Evolutionary conservation across 2,113 vertebrate genomes (phyloP).

Genomic region (Callipepla squamata): DNA sequence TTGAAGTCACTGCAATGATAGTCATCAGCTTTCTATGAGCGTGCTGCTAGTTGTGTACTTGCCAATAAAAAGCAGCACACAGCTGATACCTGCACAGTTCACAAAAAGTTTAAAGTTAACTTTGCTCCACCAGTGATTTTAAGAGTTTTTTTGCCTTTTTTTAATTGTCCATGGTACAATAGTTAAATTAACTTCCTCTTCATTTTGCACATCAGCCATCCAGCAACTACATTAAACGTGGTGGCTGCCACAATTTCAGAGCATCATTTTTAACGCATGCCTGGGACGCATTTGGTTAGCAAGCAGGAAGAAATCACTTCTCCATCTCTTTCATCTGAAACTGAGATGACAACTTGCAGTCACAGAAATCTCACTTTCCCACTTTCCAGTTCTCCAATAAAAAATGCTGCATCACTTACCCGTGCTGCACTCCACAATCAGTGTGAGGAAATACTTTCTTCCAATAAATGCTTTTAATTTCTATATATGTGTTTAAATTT

Average conservation of each 20-base stretch:
- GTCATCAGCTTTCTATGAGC: neutral
- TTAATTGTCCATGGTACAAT: neutral
- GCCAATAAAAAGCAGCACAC: neutral
- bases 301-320: neutral
- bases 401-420: neutral
- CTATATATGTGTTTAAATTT: neutral
- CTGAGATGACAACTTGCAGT: neutral
- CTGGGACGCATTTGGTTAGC: neutral
- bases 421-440: neutral
- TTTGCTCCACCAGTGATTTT: neutral
- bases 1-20: neutral
- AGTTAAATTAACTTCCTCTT: neutral
- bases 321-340: neutral
- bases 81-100: neutral
- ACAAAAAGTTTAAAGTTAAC: neutral
- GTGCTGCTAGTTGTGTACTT: neutral
- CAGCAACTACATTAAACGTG: neutral
- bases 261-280: neutral
- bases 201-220: neutral
- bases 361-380: neutral
- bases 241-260: neutral
- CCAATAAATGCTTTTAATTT: neutral
- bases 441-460: neutral
- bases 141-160: neutral
- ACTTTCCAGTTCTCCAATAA: neutral